These are phyloP conservation scores for Drosophila serrata DNA, from an alignment of 1,140 invertebrate species.

Conservation along the genomic window DNA sequence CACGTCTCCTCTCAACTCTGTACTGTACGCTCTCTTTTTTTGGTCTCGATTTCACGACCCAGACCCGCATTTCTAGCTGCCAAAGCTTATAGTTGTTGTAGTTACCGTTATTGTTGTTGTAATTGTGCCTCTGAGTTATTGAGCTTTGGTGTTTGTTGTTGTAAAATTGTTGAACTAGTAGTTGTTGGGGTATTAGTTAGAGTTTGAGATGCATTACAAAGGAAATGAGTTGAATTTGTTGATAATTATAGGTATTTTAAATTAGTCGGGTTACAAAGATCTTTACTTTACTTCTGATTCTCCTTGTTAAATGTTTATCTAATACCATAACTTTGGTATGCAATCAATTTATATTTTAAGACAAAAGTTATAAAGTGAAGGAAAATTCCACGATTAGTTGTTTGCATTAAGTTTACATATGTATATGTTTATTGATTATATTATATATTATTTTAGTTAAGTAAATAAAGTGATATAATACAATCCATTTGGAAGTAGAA, in stretches of 20 bases:
- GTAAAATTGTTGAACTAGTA: slow-evolving; percentile 8
- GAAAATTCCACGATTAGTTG: too few relatives aligned
- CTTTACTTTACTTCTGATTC: too few relatives aligned
- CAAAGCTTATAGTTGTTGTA: slow-evolving; percentile 28
- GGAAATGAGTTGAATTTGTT: neutral
- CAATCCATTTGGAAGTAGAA: slow-evolving; percentile 9
- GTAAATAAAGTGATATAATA: neutral
- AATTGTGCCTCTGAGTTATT: slow-evolving; percentile 16
- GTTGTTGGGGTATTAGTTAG: neutral
- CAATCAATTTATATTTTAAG: neutral
- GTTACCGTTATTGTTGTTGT: slow-evolving; percentile 15
- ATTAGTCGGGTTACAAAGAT: too few relatives aligned
- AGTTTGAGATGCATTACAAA: neutral
- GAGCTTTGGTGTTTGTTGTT: slow-evolving; percentile 15
- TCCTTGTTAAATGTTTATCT: too few relatives aligned
- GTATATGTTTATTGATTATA: too few relatives aligned
- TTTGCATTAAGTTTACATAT: too few relatives aligned
- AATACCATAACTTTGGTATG: neutral
- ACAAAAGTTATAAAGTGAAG: too few relatives aligned
- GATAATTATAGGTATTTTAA: neutral
- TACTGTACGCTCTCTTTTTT: slow-evolving; percentile 10
- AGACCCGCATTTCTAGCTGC: slow-evolving; percentile 71
- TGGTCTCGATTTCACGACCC: slow-evolving; percentile 72
- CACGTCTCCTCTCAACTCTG: slow-evolving; percentile 9
- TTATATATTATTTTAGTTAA: neutral